Conservation (phyloP, 2,113 vertebrate genomes). For the Barbus barbus region DNA sequence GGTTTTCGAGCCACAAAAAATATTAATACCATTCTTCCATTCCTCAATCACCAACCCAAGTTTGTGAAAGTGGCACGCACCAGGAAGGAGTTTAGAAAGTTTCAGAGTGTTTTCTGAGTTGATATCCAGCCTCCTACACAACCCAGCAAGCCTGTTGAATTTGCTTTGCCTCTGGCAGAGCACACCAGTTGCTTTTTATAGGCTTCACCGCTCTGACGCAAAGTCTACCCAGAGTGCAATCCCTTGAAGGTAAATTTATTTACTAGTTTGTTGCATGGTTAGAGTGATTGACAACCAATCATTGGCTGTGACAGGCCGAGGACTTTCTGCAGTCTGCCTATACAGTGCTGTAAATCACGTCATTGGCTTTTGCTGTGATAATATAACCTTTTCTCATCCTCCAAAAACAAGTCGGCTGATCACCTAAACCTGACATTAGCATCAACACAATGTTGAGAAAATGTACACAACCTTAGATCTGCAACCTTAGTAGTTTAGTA, state of each 20-base stretch:
- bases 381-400: constrained; percentile 26
- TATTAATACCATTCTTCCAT: background rate
- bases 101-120: background rate
- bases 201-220: constrained; percentile 58
- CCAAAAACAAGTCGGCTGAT: background rate
- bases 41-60: background rate
- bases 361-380: constrained; percentile 19
- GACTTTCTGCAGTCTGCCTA: constrained; percentile 46
- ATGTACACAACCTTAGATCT: background rate
- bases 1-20: background rate
- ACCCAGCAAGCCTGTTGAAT: background rate
- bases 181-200: constrained; percentile 64
- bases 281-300: constrained; percentile 69
- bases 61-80: background rate
- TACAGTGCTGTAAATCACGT: constrained; percentile 18
- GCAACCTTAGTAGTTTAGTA: background rate
- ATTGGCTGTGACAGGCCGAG: constrained; percentile 59
- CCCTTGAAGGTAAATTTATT: constrained; percentile 60
- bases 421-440: constrained; percentile 34
- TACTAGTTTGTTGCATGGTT: constrained; percentile 64
- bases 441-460: constrained; percentile 31
- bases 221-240: constrained; percentile 46
- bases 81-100: constrained; percentile 5
- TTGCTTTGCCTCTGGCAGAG: constrained; percentile 32
- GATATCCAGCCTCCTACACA: constrained; percentile 22